These are phyloP conservation scores for Macrosteles quadrilineatus DNA, from an alignment of 1,140 invertebrate species.

Conservation along the genomic window DNA sequence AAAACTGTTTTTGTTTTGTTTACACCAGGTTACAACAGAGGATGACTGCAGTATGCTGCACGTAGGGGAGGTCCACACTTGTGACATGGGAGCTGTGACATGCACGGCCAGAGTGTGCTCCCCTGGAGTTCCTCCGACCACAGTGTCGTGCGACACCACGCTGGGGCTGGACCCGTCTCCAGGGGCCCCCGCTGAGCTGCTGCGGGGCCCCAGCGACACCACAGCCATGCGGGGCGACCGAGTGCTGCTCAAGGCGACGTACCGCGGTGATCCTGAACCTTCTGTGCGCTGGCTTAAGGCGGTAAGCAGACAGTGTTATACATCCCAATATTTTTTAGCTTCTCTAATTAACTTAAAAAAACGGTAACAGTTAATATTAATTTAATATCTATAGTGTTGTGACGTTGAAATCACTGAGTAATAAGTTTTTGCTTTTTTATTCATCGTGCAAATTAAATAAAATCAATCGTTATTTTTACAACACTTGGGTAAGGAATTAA, in stretches of 20 bases:
- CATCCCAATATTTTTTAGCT: too few relatives aligned
- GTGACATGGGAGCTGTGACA: slow-evolving; percentile 55
- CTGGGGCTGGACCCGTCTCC: background rate
- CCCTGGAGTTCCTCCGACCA: slow-evolving; percentile 1
- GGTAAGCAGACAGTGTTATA: too few relatives aligned
- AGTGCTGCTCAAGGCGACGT: slow-evolving; percentile 62
- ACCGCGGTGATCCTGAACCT: slow-evolving; percentile 65
- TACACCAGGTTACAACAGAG: slow-evolving; percentile 52
- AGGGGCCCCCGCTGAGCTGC: slow-evolving; percentile 53
- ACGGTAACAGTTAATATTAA: too few relatives aligned
- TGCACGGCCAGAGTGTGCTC: slow-evolving; percentile 44
- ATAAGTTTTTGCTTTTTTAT: too few relatives aligned
- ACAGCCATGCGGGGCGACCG: slow-evolving; percentile 65
- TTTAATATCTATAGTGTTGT: too few relatives aligned
- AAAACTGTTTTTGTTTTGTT: too few relatives aligned
- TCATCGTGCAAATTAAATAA: too few relatives aligned
- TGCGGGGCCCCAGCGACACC: slow-evolving; percentile 64
- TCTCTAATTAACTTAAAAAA: too few relatives aligned
- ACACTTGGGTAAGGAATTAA: too few relatives aligned
- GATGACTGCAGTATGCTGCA: slow-evolving; percentile 53
- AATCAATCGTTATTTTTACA: too few relatives aligned
- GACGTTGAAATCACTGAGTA: too few relatives aligned
- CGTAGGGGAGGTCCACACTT: slow-evolving; percentile 53
- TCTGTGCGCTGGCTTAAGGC: slow-evolving; percentile 68
- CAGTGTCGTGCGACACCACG: slow-evolving; percentile 38